Evolutionary conservation across 2,888 invertebrate genomes (phyloP).

Genomic region (Pollenia griseotomentosa): DNA sequence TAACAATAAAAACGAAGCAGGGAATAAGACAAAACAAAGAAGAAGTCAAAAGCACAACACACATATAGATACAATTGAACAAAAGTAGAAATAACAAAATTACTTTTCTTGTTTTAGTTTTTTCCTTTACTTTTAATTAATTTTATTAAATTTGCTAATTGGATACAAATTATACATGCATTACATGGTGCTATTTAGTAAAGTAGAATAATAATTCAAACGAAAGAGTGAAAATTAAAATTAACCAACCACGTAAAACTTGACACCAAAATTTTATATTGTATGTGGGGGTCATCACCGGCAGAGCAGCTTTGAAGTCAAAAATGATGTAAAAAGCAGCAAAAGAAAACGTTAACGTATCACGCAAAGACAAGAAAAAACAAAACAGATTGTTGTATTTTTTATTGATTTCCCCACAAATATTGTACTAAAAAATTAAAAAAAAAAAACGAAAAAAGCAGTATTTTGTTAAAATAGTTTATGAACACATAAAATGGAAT

Average conservation of each 20-base stretch:
- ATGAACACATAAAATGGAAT: slow-evolving; percentile 71
- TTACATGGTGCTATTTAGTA: slow-evolving; percentile 41
- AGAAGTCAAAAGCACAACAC: slow-evolving; percentile 11
- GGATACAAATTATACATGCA: slow-evolving; percentile 19
- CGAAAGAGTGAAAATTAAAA: slow-evolving; percentile 29
- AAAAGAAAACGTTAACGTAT: slow-evolving; percentile 35
- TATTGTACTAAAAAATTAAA: slow-evolving; percentile 12
- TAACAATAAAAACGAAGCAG: background rate
- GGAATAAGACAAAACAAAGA: slow-evolving; percentile 14
- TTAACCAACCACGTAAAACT: slow-evolving; percentile 6
- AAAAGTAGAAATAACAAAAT: slow-evolving; percentile 50
- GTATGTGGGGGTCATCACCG: slow-evolving; percentile 65
- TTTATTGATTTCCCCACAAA: slow-evolving; percentile 60
- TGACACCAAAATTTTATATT: slow-evolving; percentile 40
- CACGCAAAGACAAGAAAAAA: slow-evolving; percentile 17
- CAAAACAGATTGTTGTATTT: slow-evolving; percentile 27
- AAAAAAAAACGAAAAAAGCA: slow-evolving; percentile 34
- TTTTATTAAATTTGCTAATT: slow-evolving; percentile 55
- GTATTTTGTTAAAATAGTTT: background rate
- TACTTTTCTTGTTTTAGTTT: slow-evolving; percentile 58
- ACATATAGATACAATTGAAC: slow-evolving; percentile 43
- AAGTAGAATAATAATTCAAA: background rate
- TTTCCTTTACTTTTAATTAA: slow-evolving; percentile 57
- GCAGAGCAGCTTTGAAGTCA: slow-evolving; percentile 46
- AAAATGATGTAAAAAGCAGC: slow-evolving; percentile 52